Evolutionary conservation across 2,797 vertebrate genomes (phyloP).

Genomic region (Tadarida brasiliensis): DNA sequence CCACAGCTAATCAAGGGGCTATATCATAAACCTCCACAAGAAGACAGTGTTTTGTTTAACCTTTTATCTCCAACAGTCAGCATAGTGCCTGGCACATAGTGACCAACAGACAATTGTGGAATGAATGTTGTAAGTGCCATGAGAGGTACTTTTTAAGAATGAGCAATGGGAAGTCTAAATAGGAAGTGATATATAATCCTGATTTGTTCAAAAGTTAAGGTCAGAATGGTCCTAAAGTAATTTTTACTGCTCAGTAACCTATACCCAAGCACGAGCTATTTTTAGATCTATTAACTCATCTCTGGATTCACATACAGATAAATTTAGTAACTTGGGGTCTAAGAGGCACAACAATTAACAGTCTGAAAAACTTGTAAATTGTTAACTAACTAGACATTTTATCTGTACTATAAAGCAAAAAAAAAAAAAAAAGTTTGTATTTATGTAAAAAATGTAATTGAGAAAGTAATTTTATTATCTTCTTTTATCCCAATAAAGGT

Average conservation of each 20-base stretch:
- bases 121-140: background rate
- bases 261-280: background rate
- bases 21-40: background rate
- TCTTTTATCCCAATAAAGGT: background rate
- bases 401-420: background rate
- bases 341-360: background rate
- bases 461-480: background rate
- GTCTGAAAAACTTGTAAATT: slow-evolving; percentile 4
- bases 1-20: background rate
- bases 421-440: background rate
- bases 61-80: background rate
- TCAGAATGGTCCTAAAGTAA: background rate
- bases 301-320: background rate
- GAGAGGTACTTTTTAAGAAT: background rate
- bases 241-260: background rate
- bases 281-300: background rate
- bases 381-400: background rate
- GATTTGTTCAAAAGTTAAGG: background rate
- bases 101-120: background rate
- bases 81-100: background rate
- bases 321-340: background rate
- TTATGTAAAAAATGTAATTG: background rate
- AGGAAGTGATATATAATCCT: background rate
- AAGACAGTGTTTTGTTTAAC: background rate
- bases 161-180: background rate